Percentiles rank a stretch among this genome's conserved stretches.
phyloP scores from a whole-genome alignment of 2,797 vertebrate species.

The Phataginus tricuspis region DNA sequence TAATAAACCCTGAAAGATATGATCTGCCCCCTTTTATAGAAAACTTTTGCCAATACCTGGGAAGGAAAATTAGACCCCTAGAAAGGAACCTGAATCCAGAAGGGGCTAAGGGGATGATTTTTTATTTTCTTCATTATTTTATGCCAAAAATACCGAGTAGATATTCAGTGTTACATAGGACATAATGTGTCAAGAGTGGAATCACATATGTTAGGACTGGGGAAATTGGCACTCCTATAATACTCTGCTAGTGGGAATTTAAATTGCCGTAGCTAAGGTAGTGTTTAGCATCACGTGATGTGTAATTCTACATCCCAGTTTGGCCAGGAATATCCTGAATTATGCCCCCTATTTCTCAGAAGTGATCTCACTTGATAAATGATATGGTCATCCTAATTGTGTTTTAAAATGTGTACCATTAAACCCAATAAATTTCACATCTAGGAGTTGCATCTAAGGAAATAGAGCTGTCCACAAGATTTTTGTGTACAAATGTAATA shows the following conservation, averaged over 20 bases:
- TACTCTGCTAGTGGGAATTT: background rate
- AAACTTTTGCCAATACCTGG: background rate
- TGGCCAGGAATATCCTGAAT: background rate
- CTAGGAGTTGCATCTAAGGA: background rate
- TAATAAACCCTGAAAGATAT: background rate
- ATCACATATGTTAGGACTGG: background rate
- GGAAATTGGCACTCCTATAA: rapidly evolving
- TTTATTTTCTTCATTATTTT: background rate
- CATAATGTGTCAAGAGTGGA: background rate
- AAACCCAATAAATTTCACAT: background rate
- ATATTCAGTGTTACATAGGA: background rate
- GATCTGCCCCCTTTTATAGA: background rate
- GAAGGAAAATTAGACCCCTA: background rate
- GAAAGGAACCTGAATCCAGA: background rate
- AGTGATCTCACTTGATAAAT: background rate
- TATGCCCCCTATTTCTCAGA: background rate
- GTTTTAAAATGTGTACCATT: background rate
- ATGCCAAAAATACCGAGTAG: background rate
- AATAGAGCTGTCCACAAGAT: background rate
- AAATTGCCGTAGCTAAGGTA: background rate
- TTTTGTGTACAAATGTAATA: background rate
- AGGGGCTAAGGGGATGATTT: background rate
- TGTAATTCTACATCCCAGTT: background rate
- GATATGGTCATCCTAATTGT: background rate
- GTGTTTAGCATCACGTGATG: background rate